Percentiles rank a stretch among this genome's conserved stretches.
These are phyloP conservation scores for Campoplex capitator DNA, from an alignment of 2,888 invertebrate genomes.

Conservation along the genomic window DNA sequence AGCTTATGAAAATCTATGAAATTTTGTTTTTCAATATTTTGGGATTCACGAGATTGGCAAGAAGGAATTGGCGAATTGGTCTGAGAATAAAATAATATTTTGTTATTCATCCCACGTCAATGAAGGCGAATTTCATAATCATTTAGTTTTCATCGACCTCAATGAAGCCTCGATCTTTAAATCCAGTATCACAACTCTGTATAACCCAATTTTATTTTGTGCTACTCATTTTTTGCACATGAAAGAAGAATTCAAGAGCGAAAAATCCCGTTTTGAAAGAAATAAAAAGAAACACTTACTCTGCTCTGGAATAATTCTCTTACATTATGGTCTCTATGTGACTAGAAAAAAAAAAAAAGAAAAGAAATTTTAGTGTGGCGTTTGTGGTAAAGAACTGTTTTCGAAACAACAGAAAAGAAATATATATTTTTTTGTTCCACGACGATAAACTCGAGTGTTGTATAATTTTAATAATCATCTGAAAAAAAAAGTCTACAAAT, in stretches of 20 bases:
- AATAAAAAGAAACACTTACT: conserved; percentile 4
- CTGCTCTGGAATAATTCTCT: conserved; percentile 47
- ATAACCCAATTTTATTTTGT: neutral
- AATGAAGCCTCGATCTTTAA: conserved; percentile 8
- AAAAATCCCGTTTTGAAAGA: neutral
- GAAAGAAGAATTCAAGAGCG: neutral
- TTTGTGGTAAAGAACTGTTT: conserved; percentile 52
- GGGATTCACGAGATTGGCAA: conserved; percentile 34
- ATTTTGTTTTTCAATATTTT: conserved; percentile 49
- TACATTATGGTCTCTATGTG: conserved; percentile 54
- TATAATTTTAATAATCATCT: conserved; percentile 54
- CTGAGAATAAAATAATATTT: conserved; percentile 58
- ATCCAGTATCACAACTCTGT: neutral
- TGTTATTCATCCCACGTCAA: neutral
- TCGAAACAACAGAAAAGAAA: conserved; percentile 29
- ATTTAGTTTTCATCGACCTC: neutral
- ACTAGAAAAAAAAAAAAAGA: conserved; percentile 52
- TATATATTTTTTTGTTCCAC: conserved; percentile 56
- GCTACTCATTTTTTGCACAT: conserved; percentile 20
- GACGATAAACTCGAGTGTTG: conserved; percentile 56
- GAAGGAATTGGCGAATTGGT: conserved; percentile 39
- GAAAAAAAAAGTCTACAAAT: conserved; percentile 33
- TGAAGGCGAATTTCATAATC: neutral
- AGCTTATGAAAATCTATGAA: conserved; percentile 42
- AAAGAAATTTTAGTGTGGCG: conserved; percentile 37